Base-by-base conservation (phyloP, 2,797 vertebrate species). In the Semotilus atromaculatus region DNA sequence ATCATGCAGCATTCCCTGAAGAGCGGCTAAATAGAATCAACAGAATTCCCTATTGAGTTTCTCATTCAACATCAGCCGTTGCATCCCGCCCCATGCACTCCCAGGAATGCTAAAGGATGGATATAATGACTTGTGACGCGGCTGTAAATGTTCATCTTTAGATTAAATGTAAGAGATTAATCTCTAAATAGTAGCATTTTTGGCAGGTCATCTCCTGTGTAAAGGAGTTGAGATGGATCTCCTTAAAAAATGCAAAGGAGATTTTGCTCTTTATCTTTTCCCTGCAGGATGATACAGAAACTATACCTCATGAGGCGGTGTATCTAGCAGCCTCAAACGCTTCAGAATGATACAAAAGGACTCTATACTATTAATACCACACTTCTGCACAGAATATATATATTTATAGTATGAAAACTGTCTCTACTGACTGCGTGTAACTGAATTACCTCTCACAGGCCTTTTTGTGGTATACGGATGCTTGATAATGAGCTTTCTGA, bases 351-450 rank as follows among this genome's bases (percentile, higher is more conserved):
- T 36, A 48, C 29, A 51, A 45, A 67, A 82, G 26, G 38, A 73
- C 70, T 82, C 7, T 62, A 34, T 62, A 72, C 71, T 82, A 74
- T 74, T 64, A 74, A 74, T 74, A 66, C 14, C 40, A 64, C 8
- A 16, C 38, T 34, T 34, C 55, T 82, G 80, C 43, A 51, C 7
- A 38, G 21, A 76, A 40, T 26, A 76, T 77, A n/a, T 58, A 60
- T 77, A 74, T 74, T 75, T 75, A 38, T 36, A 77, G 36, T 60
- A 40, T 60, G 13, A 26, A 58, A 58, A 29, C 18, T 21, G 38
- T 29, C 23, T 43, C 23, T 70, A 68, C 31, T 7, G 13, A 10
- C 36, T 40, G 51, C 16, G 3, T 23, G 31, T 60, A 45, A 31
- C 26, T 60, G 31, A 45, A 45, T 82, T 34, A 62, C 19, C 53